Percentiles rank a stretch among this genome's conserved stretches.
Evolutionary conservation across 2,113 vertebrate genomes (phyloP).

Genomic region (Barnardius zonarius): DNA sequence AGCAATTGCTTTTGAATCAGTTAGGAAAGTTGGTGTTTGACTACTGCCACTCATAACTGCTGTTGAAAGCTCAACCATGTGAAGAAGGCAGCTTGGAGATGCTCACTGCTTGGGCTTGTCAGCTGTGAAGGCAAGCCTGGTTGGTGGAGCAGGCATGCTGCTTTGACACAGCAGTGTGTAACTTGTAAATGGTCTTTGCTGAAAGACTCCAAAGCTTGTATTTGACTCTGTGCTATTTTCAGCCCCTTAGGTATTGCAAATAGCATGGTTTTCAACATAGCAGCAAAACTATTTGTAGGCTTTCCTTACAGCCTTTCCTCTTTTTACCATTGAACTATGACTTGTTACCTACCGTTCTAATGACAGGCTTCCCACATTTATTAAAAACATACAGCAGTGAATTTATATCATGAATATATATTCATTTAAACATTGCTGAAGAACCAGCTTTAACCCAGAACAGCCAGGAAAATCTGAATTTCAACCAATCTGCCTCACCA

Average conservation of each 20-base stretch:
- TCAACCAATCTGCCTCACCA: not conserved
- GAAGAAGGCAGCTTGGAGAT: not conserved
- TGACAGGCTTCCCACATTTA: not conserved
- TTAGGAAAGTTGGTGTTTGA: not conserved
- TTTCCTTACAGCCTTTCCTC: not conserved
- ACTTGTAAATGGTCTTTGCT: not conserved
- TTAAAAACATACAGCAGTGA: not conserved
- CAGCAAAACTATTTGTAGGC: not conserved
- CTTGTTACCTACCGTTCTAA: not conserved
- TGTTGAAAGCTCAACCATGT: fast-evolving
- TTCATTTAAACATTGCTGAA: not conserved
- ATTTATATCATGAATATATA: not conserved
- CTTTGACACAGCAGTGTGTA: not conserved
- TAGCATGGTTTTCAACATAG: not conserved
- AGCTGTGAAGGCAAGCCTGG: not conserved
- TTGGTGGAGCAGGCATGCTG: fast-evolving
- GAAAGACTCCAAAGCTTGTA: not conserved
- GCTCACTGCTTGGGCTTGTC: not conserved
- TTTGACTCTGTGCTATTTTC: not conserved
- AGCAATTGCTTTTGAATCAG: fast-evolving
- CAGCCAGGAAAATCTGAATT: not conserved
- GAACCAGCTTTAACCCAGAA: not conserved
- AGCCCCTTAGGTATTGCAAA: not conserved
- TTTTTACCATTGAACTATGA: not conserved
- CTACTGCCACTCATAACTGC: not conserved